Percentiles rank a stretch among this genome's conserved stretches.
Evolutionary conservation across 1,140 invertebrate genomes (phyloP).

Genomic region (Leptinotarsa defecta): DNA sequence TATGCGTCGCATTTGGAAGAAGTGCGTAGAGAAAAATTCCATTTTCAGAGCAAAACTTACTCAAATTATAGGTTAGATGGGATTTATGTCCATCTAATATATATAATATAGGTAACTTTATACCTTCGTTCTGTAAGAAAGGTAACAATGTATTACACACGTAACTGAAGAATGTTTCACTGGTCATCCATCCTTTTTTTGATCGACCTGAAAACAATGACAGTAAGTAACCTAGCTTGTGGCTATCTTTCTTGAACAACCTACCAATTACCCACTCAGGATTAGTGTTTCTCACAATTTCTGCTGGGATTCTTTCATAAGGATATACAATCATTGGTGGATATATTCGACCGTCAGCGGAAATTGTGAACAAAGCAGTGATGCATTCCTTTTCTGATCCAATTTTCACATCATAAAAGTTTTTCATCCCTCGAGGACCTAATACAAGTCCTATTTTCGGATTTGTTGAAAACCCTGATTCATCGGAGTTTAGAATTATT

Average conservation of each 20-base stretch:
- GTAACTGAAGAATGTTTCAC: slow-evolving; percentile 30
- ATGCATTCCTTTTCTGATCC: slow-evolving; percentile 26
- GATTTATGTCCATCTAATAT: slow-evolving; percentile 50
- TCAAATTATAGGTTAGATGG: slow-evolving; percentile 32
- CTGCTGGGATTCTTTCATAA: slow-evolving; percentile 33
- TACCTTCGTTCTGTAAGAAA: background rate
- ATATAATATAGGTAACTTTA: slow-evolving; percentile 41
- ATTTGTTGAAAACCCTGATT: slow-evolving; percentile 20
- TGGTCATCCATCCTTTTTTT: slow-evolving; percentile 35
- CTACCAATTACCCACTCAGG: slow-evolving; percentile 29
- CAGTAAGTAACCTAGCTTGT: background rate
- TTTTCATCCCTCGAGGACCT: slow-evolving; percentile 11
- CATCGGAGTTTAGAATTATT: slow-evolving; percentile 16
- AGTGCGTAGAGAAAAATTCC: slow-evolving; percentile 9
- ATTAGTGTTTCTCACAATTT: slow-evolving; percentile 48
- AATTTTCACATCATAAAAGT: slow-evolving; percentile 20
- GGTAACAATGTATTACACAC: slow-evolving; percentile 22
- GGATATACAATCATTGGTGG: slow-evolving; percentile 46
- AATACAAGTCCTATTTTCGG: slow-evolving; percentile 8
- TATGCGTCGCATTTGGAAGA: slow-evolving; percentile 18
- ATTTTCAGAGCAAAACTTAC: slow-evolving; percentile 25
- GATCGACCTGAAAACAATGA: slow-evolving; percentile 24
- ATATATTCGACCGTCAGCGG: slow-evolving; percentile 47
- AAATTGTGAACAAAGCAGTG: slow-evolving; percentile 53
- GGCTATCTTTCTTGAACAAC: slow-evolving; percentile 15